phyloP scores from a whole-genome alignment of 2,888 invertebrate genomes.

The Escarpia spicata region DNA sequence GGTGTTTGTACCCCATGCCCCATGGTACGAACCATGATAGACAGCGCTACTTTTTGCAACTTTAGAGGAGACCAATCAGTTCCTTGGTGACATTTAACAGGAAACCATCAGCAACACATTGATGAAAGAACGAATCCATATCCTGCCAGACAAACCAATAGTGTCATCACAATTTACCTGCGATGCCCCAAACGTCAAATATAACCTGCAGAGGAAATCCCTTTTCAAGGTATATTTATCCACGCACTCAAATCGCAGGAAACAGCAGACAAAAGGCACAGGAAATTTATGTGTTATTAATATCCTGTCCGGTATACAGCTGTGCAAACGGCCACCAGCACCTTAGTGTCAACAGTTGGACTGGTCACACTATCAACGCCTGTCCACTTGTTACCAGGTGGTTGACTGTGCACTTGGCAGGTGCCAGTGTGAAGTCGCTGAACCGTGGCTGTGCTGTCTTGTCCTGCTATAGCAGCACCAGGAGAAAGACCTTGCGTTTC shows the following conservation, averaged over 20 bases:
- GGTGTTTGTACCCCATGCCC: too few species aligned
- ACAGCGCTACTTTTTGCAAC: neutral
- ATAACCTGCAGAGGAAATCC: conserved; percentile 13
- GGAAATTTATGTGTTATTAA: conserved; percentile 10
- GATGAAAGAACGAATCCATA: neutral
- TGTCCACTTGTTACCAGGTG: neutral
- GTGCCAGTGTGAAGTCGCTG: neutral
- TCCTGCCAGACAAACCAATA: neutral
- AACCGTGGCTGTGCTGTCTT: neutral
- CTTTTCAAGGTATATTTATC: neutral
- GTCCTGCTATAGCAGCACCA: too few species aligned
- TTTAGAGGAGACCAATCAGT: neutral
- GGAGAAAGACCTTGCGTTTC: neutral
- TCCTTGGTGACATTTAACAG: neutral
- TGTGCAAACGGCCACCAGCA: neutral
- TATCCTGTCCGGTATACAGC: neutral
- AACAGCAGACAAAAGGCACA: neutral
- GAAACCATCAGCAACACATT: neutral
- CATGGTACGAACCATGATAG: too few species aligned
- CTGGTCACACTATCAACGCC: neutral
- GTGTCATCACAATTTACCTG: neutral
- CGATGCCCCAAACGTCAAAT: neutral
- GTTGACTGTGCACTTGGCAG: neutral
- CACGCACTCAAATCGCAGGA: neutral
- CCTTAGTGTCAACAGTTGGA: neutral